phyloP scores from a whole-genome alignment of 2,797 vertebrate genomes.

The Sus cebifrons region DNA sequence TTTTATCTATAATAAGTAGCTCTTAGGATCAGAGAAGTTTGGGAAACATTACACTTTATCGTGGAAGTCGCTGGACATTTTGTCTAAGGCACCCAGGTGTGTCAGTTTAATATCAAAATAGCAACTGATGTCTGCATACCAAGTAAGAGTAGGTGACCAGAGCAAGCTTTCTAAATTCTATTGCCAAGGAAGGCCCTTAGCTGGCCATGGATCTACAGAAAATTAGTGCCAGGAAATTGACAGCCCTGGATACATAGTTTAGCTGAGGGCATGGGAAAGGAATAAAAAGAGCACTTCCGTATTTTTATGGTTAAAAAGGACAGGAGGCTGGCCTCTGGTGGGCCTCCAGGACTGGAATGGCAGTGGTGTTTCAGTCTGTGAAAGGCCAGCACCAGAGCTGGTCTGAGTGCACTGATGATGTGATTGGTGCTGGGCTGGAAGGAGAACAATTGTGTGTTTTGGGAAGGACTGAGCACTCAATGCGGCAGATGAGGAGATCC shows the following conservation, averaged over 20 bases:
- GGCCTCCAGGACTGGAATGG: not conserved
- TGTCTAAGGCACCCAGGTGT: not conserved
- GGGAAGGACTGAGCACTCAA: not conserved
- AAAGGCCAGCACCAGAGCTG: not conserved
- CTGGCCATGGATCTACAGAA: not conserved
- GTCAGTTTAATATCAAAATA: constrained; percentile 26
- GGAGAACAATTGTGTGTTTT: not conserved
- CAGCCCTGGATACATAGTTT: not conserved
- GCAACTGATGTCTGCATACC: not conserved
- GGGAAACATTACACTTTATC: not conserved
- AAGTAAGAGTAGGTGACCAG: not conserved
- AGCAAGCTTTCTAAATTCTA: constrained; percentile 53
- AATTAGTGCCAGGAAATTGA: not conserved
- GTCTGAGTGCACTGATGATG: not conserved
- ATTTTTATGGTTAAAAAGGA: constrained; percentile 56
- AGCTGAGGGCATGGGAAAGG: not conserved
- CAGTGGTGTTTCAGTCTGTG: not conserved
- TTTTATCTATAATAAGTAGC: constrained; percentile 6
- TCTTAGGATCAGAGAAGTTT: constrained; percentile 47
- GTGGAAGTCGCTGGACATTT: not conserved
- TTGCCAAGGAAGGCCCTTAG: constrained; percentile 5
- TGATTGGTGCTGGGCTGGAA: not conserved
- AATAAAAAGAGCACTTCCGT: constrained; percentile 27
- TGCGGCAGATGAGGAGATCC: not conserved
- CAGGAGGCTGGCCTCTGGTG: not conserved